These are phyloP conservation scores for Drosophila maculinotata DNA, from an alignment of 2,888 invertebrate genomes.

Conservation along the genomic window DNA sequence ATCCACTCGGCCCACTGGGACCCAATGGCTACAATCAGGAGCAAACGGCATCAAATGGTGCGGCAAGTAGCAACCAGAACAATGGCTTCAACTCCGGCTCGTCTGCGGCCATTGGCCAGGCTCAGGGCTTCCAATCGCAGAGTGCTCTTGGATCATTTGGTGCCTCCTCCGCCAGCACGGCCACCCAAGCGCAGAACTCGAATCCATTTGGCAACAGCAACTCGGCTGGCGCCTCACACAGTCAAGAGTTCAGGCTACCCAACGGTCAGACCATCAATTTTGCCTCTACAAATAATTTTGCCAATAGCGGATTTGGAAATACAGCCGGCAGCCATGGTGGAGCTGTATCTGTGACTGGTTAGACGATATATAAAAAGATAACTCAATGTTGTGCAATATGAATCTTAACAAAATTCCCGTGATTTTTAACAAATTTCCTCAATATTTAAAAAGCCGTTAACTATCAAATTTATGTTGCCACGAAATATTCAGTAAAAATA, in stretches of 20 bases:
- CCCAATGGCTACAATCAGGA: constrained; percentile 68
- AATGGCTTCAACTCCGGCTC: constrained; percentile 72
- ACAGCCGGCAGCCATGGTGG: constrained; percentile 71
- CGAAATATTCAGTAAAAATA: not conserved
- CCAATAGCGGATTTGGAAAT: constrained; percentile 73
- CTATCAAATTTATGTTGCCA: not conserved
- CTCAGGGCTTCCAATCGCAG: constrained; percentile 83
- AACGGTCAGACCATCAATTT: constrained; percentile 85
- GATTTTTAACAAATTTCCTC: not conserved
- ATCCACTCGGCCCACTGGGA: constrained; percentile 45
- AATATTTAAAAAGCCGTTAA: not conserved
- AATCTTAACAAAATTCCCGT: not conserved
- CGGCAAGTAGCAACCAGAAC: constrained; percentile 68
- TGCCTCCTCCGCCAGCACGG: constrained; percentile 83
- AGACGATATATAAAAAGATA: constrained; percentile 1
- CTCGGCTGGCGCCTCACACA: constrained; percentile 83
- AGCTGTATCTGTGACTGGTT: constrained; percentile 74
- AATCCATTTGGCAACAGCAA: constrained; percentile 75
- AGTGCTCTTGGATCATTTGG: constrained; percentile 82
- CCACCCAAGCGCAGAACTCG: constrained; percentile 81
- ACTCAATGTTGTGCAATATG: not conserved
- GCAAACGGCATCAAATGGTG: constrained; percentile 81
- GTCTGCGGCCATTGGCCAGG: constrained; percentile 82
- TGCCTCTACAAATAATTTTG: constrained; percentile 82
- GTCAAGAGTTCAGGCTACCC: constrained; percentile 83